phyloP scores from a whole-genome alignment of 2,113 vertebrate species.

The Ceyx margarethae region DNA sequence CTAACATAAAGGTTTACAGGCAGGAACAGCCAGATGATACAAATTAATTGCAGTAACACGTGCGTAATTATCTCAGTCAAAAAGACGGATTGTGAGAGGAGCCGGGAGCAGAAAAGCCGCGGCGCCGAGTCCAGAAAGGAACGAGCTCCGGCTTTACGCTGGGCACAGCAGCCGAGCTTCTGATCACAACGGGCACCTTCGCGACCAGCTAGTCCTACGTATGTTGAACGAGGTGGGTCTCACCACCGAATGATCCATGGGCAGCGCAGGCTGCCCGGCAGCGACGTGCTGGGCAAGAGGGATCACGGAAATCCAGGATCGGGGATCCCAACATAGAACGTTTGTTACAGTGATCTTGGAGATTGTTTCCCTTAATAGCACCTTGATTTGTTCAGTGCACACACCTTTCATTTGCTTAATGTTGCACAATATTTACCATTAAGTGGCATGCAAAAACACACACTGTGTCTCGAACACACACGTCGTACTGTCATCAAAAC shows the following conservation, averaged over 20 bases:
- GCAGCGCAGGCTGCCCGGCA: background rate
- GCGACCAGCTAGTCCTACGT: background rate
- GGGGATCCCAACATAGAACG: rapidly evolving
- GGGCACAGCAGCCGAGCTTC: background rate
- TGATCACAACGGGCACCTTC: rapidly evolving
- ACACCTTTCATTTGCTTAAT: background rate
- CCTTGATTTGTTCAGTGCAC: background rate
- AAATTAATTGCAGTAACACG: background rate
- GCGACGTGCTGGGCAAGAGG: rapidly evolving
- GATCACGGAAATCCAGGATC: rapidly evolving
- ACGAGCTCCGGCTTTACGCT: rapidly evolving
- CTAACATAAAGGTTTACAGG: background rate
- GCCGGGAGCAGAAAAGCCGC: background rate
- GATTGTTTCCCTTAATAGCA: background rate
- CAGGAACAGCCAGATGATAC: background rate
- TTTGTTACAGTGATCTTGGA: background rate
- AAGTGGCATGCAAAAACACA: rapidly evolving
- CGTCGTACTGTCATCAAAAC: background rate
- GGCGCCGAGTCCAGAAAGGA: rapidly evolving
- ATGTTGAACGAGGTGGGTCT: rapidly evolving
- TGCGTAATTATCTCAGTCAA: background rate
- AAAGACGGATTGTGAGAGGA: background rate
- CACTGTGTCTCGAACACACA: no score
- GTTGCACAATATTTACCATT: background rate
- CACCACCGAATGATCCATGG: rapidly evolving